Evolutionary conservation across 2,888 invertebrate genomes (phyloP).

Genomic region (Hesperia comma): DNA sequence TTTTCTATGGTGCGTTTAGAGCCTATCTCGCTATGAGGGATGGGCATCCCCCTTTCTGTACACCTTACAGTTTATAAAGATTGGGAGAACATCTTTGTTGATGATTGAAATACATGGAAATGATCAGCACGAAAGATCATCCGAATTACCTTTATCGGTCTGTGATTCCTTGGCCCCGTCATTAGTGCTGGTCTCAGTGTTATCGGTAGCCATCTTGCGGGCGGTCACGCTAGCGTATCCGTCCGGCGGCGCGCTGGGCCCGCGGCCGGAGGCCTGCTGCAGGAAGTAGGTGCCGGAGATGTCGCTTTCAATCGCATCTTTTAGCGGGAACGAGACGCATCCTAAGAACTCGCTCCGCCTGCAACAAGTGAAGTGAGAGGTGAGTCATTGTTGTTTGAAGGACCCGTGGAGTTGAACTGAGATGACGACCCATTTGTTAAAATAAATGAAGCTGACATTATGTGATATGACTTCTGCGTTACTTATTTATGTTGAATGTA

Average conservation of each 20-base stretch:
- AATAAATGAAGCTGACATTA: too few species aligned
- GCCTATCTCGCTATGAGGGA: too few species aligned
- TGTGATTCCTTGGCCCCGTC: slow-evolving; percentile 75
- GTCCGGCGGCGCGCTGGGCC: slow-evolving; percentile 58
- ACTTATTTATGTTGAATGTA: too few species aligned
- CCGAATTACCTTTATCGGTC: slow-evolving; percentile 69
- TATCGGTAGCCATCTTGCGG: slow-evolving; percentile 80
- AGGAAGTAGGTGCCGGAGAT: slow-evolving; percentile 88
- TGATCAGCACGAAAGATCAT: background rate
- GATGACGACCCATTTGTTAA: too few species aligned
- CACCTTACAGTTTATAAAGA: too few species aligned
- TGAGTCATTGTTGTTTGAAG: slow-evolving; percentile 2
- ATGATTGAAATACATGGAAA: too few species aligned
- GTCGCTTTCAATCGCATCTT: slow-evolving; percentile 90
- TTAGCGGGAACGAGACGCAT: slow-evolving; percentile 95
- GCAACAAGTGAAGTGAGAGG: slow-evolving; percentile 71
- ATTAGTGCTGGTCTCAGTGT: slow-evolving; percentile 75
- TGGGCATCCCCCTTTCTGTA: too few species aligned
- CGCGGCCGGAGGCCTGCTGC: slow-evolving; percentile 71
- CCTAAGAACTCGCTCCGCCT: slow-evolving; percentile 97
- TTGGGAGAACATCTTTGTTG: too few species aligned
- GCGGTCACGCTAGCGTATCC: slow-evolving; percentile 64
- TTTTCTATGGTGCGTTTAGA: too few species aligned
- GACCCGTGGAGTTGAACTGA: too few species aligned
- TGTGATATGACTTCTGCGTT: too few species aligned